Evolutionary conservation across 2,113 vertebrate species (phyloP).

Genomic region (Hydropotes inermis): DNA sequence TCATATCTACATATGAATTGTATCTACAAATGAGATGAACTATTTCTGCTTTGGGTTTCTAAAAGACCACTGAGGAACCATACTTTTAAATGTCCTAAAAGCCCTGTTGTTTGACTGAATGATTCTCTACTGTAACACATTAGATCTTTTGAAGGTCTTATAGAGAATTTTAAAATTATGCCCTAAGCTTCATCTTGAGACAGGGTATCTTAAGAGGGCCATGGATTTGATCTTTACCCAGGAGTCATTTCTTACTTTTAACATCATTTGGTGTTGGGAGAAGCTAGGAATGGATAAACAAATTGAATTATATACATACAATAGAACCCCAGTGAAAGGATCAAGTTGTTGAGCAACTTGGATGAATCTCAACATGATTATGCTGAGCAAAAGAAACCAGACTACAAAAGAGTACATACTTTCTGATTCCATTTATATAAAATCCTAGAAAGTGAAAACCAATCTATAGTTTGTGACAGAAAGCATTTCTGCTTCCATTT

Average conservation of each 20-base stretch:
- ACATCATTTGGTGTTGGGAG: neutral
- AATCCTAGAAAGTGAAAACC: neutral
- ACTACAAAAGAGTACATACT: neutral
- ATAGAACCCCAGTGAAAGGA: slow-evolving; percentile 12
- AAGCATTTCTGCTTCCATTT: neutral
- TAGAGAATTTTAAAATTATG: neutral
- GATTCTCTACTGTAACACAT: neutral
- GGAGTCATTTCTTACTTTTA: neutral
- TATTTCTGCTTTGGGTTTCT: neutral
- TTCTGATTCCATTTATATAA: neutral
- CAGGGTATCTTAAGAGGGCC: neutral
- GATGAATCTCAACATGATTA: neutral
- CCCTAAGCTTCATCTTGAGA: slow-evolving; percentile 9
- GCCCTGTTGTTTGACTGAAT: neutral
- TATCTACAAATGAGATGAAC: neutral
- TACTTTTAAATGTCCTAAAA: neutral
- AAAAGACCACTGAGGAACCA: neutral
- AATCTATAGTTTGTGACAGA: neutral
- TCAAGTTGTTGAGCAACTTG: neutral
- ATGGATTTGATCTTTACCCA: neutral
- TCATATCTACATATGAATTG: neutral
- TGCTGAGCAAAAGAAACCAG: neutral
- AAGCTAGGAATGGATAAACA: neutral
- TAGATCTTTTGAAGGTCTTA: neutral
- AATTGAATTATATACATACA: neutral